These are phyloP conservation scores for Monoplex corrugatus DNA, from an alignment of 2,888 invertebrate genomes.

Conservation along the genomic window DNA sequence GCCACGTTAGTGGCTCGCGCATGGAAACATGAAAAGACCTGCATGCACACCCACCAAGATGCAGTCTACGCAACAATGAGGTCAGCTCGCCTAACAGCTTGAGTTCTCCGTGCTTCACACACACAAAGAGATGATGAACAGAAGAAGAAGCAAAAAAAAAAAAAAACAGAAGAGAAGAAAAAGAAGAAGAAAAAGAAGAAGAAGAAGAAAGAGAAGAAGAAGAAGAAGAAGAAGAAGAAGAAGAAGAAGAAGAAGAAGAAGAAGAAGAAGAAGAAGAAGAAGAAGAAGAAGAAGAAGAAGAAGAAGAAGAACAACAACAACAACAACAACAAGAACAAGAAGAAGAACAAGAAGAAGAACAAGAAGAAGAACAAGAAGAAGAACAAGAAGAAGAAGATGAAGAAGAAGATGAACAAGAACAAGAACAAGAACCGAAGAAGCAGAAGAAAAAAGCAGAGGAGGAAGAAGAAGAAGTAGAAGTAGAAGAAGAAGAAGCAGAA, in stretches of 20 bases:
- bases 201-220: neutral
- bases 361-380: no score
- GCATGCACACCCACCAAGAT: no score
- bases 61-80: no score
- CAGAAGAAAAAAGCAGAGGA: neutral
- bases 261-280: conserved; percentile 34
- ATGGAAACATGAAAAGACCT: no score
- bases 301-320: conserved; percentile 32
- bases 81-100: no score
- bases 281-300: conserved; percentile 30
- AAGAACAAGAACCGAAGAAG: neutral
- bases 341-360: neutral
- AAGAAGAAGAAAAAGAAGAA: neutral
- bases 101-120: no score
- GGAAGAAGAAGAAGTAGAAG: neutral
- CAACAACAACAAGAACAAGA: neutral
- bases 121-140: neutral
- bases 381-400: no score
- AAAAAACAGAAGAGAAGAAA: neutral
- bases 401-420: neutral
- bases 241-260: conserved; percentile 39
- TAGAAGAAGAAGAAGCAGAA: no score
- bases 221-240: conserved; percentile 42
- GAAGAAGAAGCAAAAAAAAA: neutral
- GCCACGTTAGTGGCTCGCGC: no score